Evolutionary conservation across 2,797 vertebrate genomes (phyloP).

Genomic region (Parambassis ranga): DNA sequence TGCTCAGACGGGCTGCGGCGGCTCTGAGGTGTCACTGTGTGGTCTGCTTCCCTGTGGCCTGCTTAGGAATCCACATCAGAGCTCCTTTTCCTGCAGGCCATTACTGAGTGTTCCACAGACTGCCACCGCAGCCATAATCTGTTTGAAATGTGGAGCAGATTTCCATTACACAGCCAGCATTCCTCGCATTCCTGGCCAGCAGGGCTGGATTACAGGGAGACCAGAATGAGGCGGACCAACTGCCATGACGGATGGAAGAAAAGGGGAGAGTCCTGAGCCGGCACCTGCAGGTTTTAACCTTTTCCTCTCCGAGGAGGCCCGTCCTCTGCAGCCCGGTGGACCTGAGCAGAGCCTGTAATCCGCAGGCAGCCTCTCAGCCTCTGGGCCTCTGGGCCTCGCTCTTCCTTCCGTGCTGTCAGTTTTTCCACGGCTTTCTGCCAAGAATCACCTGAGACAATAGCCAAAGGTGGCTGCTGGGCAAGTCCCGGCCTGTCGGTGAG

Average conservation of each 20-base stretch:
- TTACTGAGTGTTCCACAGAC: constrained; percentile 20
- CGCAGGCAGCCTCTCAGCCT: neutral
- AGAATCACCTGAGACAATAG: constrained; percentile 66
- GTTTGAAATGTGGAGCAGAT: constrained; percentile 74
- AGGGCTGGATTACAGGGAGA: constrained; percentile 69
- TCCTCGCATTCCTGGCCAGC: constrained; percentile 75
- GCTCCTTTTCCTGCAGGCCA: neutral
- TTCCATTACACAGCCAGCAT: constrained; percentile 77
- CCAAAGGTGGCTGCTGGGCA: constrained; percentile 46
- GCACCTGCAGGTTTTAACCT: constrained; percentile 14
- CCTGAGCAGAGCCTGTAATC: too few relatives aligned
- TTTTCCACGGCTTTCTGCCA: constrained; percentile 69
- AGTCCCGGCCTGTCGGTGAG: constrained; percentile 60
- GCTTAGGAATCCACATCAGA: neutral
- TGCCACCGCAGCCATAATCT: constrained; percentile 51
- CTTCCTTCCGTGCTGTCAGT: constrained; percentile 35
- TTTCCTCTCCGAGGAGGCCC: constrained; percentile 1
- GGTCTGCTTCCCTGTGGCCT: neutral
- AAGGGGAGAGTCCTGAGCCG: constrained; percentile 4
- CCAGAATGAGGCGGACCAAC: constrained; percentile 42
- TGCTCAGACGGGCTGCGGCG: neutral
- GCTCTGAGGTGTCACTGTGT: constrained; percentile 1
- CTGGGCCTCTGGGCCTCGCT: neutral
- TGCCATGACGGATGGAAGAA: constrained; percentile 27
- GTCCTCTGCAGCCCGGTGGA: neutral